A percentile compares a stretch with the other conserved stretches of the same genome.
phyloP scores from a whole-genome alignment of 2,797 vertebrate genomes.

The Chanos chanos region DNA sequence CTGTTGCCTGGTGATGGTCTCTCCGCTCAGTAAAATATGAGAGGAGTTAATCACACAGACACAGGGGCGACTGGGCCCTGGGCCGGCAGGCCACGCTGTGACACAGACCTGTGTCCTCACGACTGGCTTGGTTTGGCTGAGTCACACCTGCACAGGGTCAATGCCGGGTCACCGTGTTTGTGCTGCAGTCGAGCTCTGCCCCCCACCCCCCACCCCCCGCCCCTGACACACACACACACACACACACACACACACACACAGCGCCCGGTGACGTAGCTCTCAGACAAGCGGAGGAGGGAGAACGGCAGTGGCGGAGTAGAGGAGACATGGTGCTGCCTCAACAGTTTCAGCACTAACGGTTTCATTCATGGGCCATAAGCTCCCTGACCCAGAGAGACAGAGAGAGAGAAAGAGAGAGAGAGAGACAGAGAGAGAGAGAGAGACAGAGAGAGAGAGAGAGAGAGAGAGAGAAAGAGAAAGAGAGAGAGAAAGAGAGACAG shows the following conservation, averaged over 20 bases:
- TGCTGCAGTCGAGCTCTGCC: background rate
- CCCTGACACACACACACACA: too few relatives aligned
- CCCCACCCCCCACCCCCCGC: background rate
- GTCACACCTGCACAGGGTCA: slow-evolving; percentile 22
- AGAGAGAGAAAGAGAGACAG: background rate
- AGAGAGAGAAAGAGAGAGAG: too few relatives aligned
- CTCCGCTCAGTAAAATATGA: slow-evolving; percentile 25
- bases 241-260: too few relatives aligned
- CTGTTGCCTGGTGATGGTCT: slow-evolving; percentile 16
- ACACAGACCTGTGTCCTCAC: background rate
- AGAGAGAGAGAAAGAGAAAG: background rate
- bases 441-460: slow-evolving; percentile 4
- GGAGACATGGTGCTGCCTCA: too few relatives aligned
- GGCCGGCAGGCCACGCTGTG: background rate
- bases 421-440: too few relatives aligned
- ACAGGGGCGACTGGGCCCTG: background rate
- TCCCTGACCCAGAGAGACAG: too few relatives aligned
- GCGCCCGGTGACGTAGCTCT: background rate
- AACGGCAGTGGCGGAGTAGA: too few relatives aligned
- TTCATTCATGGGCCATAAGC: too few relatives aligned
- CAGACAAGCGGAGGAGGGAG: too few relatives aligned
- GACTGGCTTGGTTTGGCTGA: slow-evolving; percentile 14
- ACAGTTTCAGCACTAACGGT: too few relatives aligned
- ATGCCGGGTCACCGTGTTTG: background rate
- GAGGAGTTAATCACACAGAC: slow-evolving; percentile 10